Evolutionary conservation across 2,797 vertebrate genomes (phyloP), one percentile per base, ranked within the genome.

Genomic region (Zenarchopterus dispar): DNA sequence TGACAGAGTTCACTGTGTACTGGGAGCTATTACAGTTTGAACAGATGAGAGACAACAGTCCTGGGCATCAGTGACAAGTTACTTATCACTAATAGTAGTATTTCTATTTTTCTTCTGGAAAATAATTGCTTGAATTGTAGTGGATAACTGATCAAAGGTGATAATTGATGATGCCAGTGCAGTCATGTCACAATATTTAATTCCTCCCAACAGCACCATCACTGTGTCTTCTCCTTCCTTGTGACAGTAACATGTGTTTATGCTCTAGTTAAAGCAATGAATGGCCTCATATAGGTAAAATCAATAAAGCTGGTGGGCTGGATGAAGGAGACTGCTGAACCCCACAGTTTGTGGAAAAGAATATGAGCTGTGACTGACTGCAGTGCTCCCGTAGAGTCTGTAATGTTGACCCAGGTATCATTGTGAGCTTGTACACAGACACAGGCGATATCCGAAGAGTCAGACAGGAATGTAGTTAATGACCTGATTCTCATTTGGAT

Each of bases 241-340:
- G 77, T 85, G 87, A 84, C 81, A 79, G 61, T 72, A 73, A 81
- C 74, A 87, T 75, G 76, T 63, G 59, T 87, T 88, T 84, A 88
- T 85, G 80, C 64, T 80, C 84, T 77, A 77, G 81, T 91, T 90
- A 87, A 89, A 86, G 86, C 77, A 68, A 82, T 81, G 79, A 91
- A 91, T 81, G 78, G 85, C 71, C 70, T 59, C 54, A 62, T 81
- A 72, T 81, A 80, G 86, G 80, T 87, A 77, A 82, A 92, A 92
- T 93, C 90, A 79, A 89, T 93, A 84, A 75, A 76, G 59, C 56
- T 77, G 73, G 70, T 59, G 82, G 70, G 69, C 75, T 70, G 70
- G 60, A 52, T 72, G 24, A 56, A 24, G 53, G 3, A 62, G 79
- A 84, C 51, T 88, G 90, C 81, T 87, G 84, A 92, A 60, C 36